phyloP scores from a whole-genome alignment of 2,113 vertebrate genomes.

The Himantopus leucocephalus region DNA sequence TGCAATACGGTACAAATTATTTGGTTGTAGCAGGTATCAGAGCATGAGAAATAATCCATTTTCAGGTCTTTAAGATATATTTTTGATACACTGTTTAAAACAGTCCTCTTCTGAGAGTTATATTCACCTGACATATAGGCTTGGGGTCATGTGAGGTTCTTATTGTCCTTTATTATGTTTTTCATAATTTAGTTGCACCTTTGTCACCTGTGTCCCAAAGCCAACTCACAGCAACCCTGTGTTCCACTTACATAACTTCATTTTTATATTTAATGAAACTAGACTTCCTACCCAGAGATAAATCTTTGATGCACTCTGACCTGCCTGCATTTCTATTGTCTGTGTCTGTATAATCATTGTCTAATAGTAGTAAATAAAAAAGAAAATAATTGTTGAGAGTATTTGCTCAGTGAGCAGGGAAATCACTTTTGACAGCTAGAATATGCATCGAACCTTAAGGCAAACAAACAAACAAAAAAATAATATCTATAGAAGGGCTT shows the following conservation, averaged over 20 bases:
- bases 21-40: not conserved
- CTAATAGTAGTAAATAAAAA: constrained; percentile 10
- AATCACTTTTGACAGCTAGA: constrained; percentile 59
- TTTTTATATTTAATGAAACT: not conserved
- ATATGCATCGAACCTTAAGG: constrained; percentile 28
- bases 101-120: not conserved
- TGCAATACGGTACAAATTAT: not conserved
- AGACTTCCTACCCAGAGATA: not conserved
- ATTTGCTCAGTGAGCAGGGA: constrained; percentile 47
- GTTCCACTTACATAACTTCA: not conserved
- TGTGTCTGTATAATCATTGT: not conserved
- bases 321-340: constrained; percentile 3
- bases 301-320: not conserved
- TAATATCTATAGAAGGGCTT: not conserved
- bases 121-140: not conserved
- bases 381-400: not conserved
- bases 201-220: constrained; percentile 16
- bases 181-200: not conserved
- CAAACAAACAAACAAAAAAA: not conserved
- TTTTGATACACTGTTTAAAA: not conserved
- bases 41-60: not conserved
- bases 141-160: not conserved
- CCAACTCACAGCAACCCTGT: not conserved
- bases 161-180: not conserved
- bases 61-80: not conserved